A percentile compares a stretch with the other conserved stretches of the same genome.
Conservation (phyloP, 2,888 invertebrate genomes). For the Caenorhabditis sp. region DNA sequence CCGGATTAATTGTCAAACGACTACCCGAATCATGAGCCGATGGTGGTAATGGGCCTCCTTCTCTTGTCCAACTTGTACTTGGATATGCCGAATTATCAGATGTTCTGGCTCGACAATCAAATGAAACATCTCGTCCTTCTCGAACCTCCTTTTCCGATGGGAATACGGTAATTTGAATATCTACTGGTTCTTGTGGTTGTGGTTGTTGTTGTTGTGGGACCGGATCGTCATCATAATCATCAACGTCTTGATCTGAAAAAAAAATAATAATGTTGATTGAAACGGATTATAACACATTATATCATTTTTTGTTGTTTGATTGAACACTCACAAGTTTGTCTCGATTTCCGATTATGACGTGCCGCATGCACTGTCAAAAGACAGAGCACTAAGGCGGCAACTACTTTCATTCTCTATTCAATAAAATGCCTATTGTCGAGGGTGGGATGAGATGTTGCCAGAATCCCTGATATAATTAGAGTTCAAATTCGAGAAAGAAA, state of each 20-base stretch:
- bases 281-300: neutral
- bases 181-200: slow-evolving; percentile 13
- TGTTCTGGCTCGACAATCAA: slow-evolving; percentile 69
- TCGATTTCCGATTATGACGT: slow-evolving; percentile 30
- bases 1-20: slow-evolving; percentile 61
- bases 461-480: neutral
- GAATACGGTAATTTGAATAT: slow-evolving; percentile 68
- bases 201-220: neutral
- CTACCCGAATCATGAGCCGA: slow-evolving; percentile 61
- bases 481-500: neutral
- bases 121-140: slow-evolving; percentile 67
- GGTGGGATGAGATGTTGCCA: neutral
- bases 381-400: slow-evolving; percentile 3
- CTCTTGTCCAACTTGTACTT: slow-evolving; percentile 49
- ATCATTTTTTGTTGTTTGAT: no score
- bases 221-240: slow-evolving; percentile 33
- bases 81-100: slow-evolving; percentile 64
- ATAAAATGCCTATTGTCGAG: neutral
- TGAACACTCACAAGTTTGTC: slow-evolving; percentile 39
- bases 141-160: slow-evolving; percentile 64
- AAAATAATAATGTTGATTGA: neutral
- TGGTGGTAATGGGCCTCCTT: slow-evolving; percentile 65
- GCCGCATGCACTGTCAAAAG: slow-evolving; percentile 21
- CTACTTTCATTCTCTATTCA: neutral
- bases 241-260: slow-evolving; percentile 49